Base-by-base conservation (phyloP, 2,797 vertebrate genomes). In the Scarus forsteni region DNA sequence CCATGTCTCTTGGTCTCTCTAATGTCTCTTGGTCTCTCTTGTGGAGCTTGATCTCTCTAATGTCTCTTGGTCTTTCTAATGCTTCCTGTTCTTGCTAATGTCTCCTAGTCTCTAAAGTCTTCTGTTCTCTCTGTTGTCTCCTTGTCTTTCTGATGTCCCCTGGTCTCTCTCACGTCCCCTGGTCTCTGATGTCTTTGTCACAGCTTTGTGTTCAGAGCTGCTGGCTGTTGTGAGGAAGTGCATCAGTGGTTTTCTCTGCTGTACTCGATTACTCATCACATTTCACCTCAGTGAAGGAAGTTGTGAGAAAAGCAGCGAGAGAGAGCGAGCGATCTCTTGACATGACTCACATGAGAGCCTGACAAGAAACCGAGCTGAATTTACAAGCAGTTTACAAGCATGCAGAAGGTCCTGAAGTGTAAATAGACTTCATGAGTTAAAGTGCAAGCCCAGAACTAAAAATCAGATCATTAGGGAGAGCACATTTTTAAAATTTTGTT, bases 261-360 rank as follows among this genome's bases (percentile, higher is more conserved):
- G 64, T 53, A 57, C 67, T 53, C 73, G 81, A 91, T 93, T 91
- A 92, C 85, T 93, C 93, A 93, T 92, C 91, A 93, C 77, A 83
- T 91, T 93, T 92, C 61, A 75, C 52, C 70, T 69, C 60, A 84
- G 80, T 55, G 60, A 59, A 56, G 84, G 86, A 88, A 86, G 85
- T 73, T 65, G 58, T 82, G 83, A 87, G 70, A 81, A 81, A 71
- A 84, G 27, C 27, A 2, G 27, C 2, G 27, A 27, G 27, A 27
- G 39, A 46, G 70, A 73, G 40, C 42, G 38, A 80, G 69, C 58
- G 12, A 48, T 12, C 44, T 87, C 66, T 75, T 39, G 79, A 68
- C 72, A 75, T 92, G 89, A 93, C 75, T 92, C 89, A 87, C 27
- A 36, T 1, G 14, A 46, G 45, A 70, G 60, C 59, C 66, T 84